These are phyloP conservation scores for Tipula confusa DNA, from an alignment of 2,888 invertebrate species.

Conservation along the genomic window DNA sequence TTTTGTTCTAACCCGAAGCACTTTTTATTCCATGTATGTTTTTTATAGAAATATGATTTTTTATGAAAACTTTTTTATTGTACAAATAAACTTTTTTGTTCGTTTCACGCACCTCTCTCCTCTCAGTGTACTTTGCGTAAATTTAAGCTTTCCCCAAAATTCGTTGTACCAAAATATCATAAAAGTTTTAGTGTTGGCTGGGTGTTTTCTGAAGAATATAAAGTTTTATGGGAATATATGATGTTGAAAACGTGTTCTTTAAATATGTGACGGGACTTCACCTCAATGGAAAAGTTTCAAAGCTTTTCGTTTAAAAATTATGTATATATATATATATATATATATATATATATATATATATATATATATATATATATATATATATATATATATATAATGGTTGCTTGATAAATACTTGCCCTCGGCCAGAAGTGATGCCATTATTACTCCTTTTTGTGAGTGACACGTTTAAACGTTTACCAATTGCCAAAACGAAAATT, in stretches of 20 bases:
- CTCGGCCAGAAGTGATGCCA: too few relatives aligned
- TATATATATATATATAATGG: too few relatives aligned
- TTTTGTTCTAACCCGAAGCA: neutral
- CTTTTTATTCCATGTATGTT: neutral
- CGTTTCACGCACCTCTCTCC: neutral
- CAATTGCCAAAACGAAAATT: too few relatives aligned
- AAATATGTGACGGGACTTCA: neutral
- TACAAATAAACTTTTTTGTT: neutral
- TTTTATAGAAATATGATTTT: constrained; percentile 13
- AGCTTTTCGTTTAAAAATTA: neutral
- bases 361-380: too few relatives aligned
- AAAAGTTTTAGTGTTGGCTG: neutral
- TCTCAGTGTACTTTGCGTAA: neutral
- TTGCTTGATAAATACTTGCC: too few relatives aligned
- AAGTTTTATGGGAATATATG: neutral
- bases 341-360: too few relatives aligned
- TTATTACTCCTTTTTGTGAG: too few relatives aligned
- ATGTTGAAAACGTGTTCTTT: neutral
- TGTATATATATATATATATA: too few relatives aligned
- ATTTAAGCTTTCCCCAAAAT: neutral
- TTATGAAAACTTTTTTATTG: constrained; percentile 20
- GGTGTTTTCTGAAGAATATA: neutral
- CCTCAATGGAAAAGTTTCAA: neutral
- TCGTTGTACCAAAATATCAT: neutral
- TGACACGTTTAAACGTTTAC: too few relatives aligned